Conservation (phyloP, 2,113 vertebrate genomes). For the Entosphenus tridentatus region DNA sequence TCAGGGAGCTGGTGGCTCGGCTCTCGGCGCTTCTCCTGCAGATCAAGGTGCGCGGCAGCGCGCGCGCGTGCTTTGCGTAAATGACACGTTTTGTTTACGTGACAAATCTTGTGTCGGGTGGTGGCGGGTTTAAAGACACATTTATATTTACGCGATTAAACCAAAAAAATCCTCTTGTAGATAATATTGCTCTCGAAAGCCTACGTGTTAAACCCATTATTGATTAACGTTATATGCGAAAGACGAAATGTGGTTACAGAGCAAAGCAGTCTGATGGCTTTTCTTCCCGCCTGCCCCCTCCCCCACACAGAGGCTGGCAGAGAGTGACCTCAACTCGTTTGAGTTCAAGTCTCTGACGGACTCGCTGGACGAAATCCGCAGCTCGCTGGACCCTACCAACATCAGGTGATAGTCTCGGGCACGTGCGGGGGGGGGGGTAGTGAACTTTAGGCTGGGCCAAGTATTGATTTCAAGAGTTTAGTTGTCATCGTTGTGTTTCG, state of each 20-base stretch:
- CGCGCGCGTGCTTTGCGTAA: background rate
- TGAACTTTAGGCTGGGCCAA: too few species aligned
- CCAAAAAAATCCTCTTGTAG: too few species aligned
- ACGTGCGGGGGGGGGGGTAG: too few species aligned
- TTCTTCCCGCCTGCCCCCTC: slow-evolving; percentile 11
- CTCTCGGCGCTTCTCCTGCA: slow-evolving; percentile 81
- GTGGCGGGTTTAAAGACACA: too few species aligned
- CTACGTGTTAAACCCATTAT: too few species aligned
- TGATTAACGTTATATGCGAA: too few species aligned
- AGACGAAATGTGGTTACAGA: too few species aligned
- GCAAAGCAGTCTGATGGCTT: background rate
- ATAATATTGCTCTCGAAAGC: too few species aligned
- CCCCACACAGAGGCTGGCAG: slow-evolving; percentile 59
- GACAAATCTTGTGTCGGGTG: too few species aligned
- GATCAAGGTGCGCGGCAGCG: slow-evolving; percentile 31
- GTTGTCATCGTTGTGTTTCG: too few species aligned
- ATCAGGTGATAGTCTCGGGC: slow-evolving; percentile 39
- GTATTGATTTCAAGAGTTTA: too few species aligned
- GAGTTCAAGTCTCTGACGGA: slow-evolving; percentile 96
- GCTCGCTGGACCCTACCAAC: slow-evolving; percentile 75
- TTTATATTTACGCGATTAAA: too few species aligned
- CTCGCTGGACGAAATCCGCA: slow-evolving; percentile 90
- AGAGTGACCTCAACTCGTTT: slow-evolving; percentile 91
- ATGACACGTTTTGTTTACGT: background rate
- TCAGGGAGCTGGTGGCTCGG: slow-evolving; percentile 61